These are phyloP conservation scores for Montipora capricornis DNA, from an alignment of 64 coral and sea anemone species.

Conservation along the genomic window DNA sequence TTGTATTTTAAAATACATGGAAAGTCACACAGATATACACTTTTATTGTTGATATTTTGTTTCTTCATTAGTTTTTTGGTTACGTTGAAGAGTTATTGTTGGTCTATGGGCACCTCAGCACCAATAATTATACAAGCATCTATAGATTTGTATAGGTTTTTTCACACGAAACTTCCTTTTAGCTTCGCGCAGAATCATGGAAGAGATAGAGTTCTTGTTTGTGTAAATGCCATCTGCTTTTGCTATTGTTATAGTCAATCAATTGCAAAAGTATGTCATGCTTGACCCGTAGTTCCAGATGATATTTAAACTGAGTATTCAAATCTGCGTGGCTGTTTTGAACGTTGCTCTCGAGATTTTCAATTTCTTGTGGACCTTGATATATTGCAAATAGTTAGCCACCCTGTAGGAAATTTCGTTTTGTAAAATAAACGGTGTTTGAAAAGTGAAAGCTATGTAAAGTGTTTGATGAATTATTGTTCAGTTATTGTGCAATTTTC, in stretches of 20 bases:
- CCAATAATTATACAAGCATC: neutral
- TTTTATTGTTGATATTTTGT: slow-evolving; percentile 13
- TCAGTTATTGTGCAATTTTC: slow-evolving; percentile 15
- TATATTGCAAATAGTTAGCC: slow-evolving; percentile 12
- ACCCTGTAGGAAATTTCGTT: slow-evolving; percentile 3
- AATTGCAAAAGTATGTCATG: neutral
- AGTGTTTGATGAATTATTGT: slow-evolving; percentile 8
- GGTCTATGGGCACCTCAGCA: neutral
- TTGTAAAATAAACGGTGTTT: slow-evolving; percentile 5
- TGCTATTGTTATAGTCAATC: neutral
- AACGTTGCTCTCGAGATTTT: neutral
- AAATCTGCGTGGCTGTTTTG: neutral
- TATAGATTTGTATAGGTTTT: neutral
- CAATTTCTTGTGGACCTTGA: slow-evolving; percentile 2
- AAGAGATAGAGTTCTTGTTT: neutral
- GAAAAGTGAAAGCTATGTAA: neutral
- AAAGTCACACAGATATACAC: neutral
- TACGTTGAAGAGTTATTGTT: neutral
- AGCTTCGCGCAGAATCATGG: neutral
- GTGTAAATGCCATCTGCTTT: slow-evolving; percentile 6
- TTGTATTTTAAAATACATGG: neutral
- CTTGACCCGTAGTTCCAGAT: neutral
- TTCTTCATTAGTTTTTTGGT: slow-evolving; percentile 5
- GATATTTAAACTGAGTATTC: slow-evolving; percentile 8
- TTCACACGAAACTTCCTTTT: neutral